These are phyloP conservation scores for Andrena haemorrhoa DNA, from an alignment of 2,888 invertebrate genomes.

Conservation along the genomic window DNA sequence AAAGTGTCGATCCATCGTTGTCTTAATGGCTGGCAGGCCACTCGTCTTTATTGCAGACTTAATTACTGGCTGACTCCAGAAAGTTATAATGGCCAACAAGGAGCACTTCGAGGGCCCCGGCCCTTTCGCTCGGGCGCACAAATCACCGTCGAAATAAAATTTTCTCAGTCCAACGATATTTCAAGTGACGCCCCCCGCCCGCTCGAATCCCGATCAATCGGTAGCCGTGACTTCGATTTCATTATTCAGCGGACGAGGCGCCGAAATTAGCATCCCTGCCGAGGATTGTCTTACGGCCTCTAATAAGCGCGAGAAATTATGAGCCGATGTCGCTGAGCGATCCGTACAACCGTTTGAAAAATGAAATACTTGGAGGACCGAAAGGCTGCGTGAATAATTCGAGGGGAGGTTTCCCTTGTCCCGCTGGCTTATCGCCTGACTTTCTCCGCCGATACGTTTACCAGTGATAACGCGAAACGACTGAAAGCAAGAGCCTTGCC, in stretches of 20 bases:
- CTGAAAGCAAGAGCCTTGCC: conserved; percentile 39
- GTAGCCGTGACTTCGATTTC: background rate
- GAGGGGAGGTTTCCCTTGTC: background rate
- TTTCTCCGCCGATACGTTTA: conserved; percentile 51
- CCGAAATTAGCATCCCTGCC: too few species aligned
- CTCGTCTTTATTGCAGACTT: conserved; percentile 84
- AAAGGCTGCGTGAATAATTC: conserved; percentile 20
- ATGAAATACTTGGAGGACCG: background rate
- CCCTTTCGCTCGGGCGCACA: conserved; percentile 67
- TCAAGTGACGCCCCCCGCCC: conserved; percentile 57
- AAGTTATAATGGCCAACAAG: conserved; percentile 84
- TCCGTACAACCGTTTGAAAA: too few species aligned
- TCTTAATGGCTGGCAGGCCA: conserved; percentile 83
- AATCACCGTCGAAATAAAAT: conserved; percentile 74
- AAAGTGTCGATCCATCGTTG: conserved; percentile 83
- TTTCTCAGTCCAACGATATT: conserved; percentile 63
- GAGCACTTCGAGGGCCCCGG: conserved; percentile 72
- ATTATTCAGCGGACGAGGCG: too few species aligned
- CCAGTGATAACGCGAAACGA: conserved; percentile 63
- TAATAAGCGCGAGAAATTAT: too few species aligned
- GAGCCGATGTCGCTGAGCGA: too few species aligned
- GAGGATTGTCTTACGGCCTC: too few species aligned
- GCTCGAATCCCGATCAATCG: background rate
- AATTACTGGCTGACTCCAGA: conserved; percentile 84
- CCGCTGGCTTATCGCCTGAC: conserved; percentile 22